Conservation (phyloP, 2,888 invertebrate genomes). For the Parascotia fuliginaria region DNA sequence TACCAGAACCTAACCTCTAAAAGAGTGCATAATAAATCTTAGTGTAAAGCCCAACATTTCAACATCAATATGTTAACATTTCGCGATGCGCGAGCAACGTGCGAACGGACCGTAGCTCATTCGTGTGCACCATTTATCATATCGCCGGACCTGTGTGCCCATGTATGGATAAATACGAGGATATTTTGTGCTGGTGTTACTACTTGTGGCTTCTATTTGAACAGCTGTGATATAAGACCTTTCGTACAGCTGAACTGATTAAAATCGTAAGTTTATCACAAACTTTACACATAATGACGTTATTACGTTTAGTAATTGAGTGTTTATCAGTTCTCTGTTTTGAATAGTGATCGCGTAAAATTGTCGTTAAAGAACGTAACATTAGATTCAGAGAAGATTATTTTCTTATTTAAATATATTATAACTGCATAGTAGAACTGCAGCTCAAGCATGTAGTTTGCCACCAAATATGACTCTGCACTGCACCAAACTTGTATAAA, state of each 20-base stretch:
- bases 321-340: no score
- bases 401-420: no score
- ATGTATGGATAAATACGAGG: background rate
- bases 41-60: slow-evolving; percentile 19
- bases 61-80: slow-evolving; percentile 46
- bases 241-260: background rate
- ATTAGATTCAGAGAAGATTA: no score
- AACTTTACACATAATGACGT: no score
- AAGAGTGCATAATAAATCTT: slow-evolving; percentile 30
- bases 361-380: no score
- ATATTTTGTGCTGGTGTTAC: slow-evolving; percentile 3
- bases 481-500: no score
- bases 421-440: no score
- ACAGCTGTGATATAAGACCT: background rate
- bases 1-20: background rate
- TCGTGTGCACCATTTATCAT: slow-evolving; percentile 41
- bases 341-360: no score
- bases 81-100: slow-evolving; percentile 37
- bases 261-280: no score
- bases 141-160: slow-evolving; percentile 27
- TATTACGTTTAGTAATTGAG: no score
- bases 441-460: no score
- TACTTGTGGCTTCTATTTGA: background rate
- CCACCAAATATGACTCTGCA: no score
- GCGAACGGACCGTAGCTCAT: slow-evolving; percentile 46